Conservation (phyloP, 2,797 vertebrate species). For the Sphaeramia orbicularis region DNA sequence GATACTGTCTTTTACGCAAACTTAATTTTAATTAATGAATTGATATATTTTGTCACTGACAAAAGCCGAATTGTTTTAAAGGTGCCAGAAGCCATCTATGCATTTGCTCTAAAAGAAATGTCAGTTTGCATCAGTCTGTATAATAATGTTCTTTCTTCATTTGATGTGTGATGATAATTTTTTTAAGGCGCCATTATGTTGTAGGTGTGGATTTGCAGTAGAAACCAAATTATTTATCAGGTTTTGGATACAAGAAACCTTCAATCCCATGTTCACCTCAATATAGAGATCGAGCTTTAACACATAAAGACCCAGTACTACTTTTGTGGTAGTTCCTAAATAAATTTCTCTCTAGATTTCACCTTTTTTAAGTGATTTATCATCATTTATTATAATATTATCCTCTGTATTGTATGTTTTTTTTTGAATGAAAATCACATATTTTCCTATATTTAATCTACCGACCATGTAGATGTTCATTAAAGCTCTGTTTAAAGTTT, state of each 20-base stretch:
- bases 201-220: constrained; percentile 51
- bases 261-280: constrained; percentile 5
- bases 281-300: constrained; percentile 11
- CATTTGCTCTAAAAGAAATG: constrained; percentile 45
- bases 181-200: constrained; percentile 50
- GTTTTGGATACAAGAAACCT: constrained; percentile 27
- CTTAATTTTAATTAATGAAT: constrained; percentile 85
- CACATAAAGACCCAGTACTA: background rate
- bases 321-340: too few relatives aligned
- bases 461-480: too few relatives aligned
- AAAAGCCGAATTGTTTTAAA: constrained; percentile 62
- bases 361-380: too few relatives aligned
- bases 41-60: constrained; percentile 84
- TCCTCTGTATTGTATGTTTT: too few relatives aligned
- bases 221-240: constrained; percentile 42
- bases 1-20: constrained; percentile 74
- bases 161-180: constrained; percentile 53
- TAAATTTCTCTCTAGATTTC: too few relatives aligned
- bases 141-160: constrained; percentile 50
- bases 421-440: too few relatives aligned
- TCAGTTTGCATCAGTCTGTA: constrained; percentile 50
- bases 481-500: too few relatives aligned
- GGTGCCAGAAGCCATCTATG: constrained; percentile 70
- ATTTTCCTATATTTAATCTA: too few relatives aligned
- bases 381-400: too few relatives aligned